These are phyloP conservation scores for Phacellophora camtschatica DNA, from an alignment of 30 jellyfish, hydroid and myxozoan genomes.

Conservation along the genomic window DNA sequence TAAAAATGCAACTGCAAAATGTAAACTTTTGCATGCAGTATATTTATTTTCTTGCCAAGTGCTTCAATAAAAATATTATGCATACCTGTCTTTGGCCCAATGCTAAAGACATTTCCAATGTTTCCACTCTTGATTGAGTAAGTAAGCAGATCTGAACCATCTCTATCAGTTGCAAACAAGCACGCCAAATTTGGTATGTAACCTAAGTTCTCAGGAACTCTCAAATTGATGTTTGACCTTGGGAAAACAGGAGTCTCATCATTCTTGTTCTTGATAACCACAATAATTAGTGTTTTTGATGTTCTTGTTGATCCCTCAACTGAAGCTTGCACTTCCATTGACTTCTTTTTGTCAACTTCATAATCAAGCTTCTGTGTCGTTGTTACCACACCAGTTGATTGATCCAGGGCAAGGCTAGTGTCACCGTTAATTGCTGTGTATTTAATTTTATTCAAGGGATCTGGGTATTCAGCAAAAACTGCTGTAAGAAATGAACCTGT, in stretches of 20 bases:
- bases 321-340: slow-evolving; percentile 63
- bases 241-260: slow-evolving; percentile 83
- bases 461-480: slow-evolving; percentile 77
- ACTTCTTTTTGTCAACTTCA: slow-evolving; percentile 48
- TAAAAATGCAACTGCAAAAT: no score
- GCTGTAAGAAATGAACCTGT: slow-evolving; percentile 79
- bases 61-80: no score
- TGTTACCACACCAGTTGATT: slow-evolving; percentile 77
- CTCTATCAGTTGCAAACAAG: slow-evolving; percentile 87
- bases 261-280: slow-evolving; percentile 54
- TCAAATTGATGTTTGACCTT: slow-evolving; percentile 49
- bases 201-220: slow-evolving; percentile 88
- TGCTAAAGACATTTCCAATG: slow-evolving; percentile 70
- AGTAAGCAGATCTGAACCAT: slow-evolving; percentile 62
- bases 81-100: slow-evolving; percentile 84
- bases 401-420: slow-evolving; percentile 62
- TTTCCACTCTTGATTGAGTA: slow-evolving; percentile 86
- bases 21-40: no score
- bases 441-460: slow-evolving; percentile 40
- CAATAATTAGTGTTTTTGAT: slow-evolving; percentile 49
- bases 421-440: slow-evolving; percentile 49
- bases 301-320: slow-evolving; percentile 45
- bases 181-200: slow-evolving; percentile 83
- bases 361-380: slow-evolving; percentile 64
- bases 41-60: no score